These are phyloP conservation scores for Drosophila bipectinata DNA, from an alignment of 1,140 invertebrate genomes.

Conservation along the genomic window DNA sequence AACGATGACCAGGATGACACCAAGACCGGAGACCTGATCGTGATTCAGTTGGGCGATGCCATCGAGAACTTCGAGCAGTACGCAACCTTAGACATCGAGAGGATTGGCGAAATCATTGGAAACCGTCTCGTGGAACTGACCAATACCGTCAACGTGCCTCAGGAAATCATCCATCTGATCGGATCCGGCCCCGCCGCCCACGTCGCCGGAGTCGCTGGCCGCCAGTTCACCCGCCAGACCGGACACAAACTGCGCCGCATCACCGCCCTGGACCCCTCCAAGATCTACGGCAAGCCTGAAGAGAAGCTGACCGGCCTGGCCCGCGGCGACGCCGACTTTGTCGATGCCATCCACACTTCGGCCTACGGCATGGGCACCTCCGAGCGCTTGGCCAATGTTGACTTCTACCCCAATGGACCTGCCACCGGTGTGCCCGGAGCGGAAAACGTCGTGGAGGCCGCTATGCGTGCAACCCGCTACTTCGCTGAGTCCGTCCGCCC, in stretches of 20 bases:
- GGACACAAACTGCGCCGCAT: constrained; percentile 85
- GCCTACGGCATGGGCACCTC: constrained; percentile 89
- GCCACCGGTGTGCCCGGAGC: constrained; percentile 84
- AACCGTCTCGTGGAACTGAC: constrained; percentile 46
- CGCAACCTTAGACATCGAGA: constrained; percentile 66
- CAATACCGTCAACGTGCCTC: constrained; percentile 62
- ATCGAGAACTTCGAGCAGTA: constrained; percentile 66
- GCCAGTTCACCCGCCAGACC: constrained; percentile 86
- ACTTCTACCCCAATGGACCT: constrained; percentile 91
- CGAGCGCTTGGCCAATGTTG: constrained; percentile 88
- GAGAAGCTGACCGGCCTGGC: constrained; percentile 85
- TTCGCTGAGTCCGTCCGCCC: constrained; percentile 87
- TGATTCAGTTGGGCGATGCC: constrained; percentile 66
- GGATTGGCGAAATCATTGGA: constrained; percentile 53
- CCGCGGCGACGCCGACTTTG: constrained; percentile 86
- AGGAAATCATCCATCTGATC: constrained; percentile 79
- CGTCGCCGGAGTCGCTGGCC: constrained; percentile 85
- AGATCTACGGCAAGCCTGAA: constrained; percentile 86
- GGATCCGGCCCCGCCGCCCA: constrained; percentile 82
- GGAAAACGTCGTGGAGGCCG: constrained; percentile 86
- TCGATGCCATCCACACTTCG: constrained; percentile 91
- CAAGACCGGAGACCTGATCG: constrained; percentile 58
- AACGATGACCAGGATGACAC: constrained; percentile 46
- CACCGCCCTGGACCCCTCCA: constrained; percentile 89
- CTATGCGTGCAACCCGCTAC: constrained; percentile 87